A percentile compares a stretch with the other conserved stretches of the same genome.
phyloP scores from a whole-genome alignment of 1,140 invertebrate species.

The Euschistus heros region DNA sequence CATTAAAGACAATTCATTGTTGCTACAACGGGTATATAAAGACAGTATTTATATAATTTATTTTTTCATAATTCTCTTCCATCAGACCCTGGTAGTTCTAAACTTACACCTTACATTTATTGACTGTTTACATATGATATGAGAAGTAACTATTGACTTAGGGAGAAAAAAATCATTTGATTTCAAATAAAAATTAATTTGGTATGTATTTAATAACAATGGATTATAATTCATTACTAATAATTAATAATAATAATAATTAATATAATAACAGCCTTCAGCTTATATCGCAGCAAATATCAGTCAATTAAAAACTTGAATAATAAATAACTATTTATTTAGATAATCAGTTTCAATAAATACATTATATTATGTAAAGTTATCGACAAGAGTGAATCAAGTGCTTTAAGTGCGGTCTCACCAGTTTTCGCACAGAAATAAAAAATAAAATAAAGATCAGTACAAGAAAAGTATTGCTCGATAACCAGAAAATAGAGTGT shows the following conservation, averaged over 20 bases:
- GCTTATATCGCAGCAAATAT: slow-evolving; percentile 9
- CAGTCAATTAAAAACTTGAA: slow-evolving; percentile 1
- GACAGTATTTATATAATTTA: no score
- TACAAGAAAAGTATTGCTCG: not conserved
- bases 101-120: not conserved
- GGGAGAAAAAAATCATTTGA: not conserved
- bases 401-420: not conserved
- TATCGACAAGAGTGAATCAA: not conserved
- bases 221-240: not conserved
- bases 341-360: no score
- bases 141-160: not conserved
- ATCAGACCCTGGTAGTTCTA: no score
- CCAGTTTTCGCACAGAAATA: not conserved
- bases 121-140: slow-evolving; percentile 4
- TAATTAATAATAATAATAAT: slow-evolving; percentile 4
- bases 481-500: not conserved
- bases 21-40: no score
- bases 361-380: no score
- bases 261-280: slow-evolving; percentile 7
- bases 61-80: no score
- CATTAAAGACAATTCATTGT: no score
- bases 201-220: not conserved
- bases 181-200: not conserved
- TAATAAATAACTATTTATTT: no score
- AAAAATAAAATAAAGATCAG: not conserved